phyloP scores from a whole-genome alignment of 2,113 vertebrate genomes.

The Lycaon pictus region DNA sequence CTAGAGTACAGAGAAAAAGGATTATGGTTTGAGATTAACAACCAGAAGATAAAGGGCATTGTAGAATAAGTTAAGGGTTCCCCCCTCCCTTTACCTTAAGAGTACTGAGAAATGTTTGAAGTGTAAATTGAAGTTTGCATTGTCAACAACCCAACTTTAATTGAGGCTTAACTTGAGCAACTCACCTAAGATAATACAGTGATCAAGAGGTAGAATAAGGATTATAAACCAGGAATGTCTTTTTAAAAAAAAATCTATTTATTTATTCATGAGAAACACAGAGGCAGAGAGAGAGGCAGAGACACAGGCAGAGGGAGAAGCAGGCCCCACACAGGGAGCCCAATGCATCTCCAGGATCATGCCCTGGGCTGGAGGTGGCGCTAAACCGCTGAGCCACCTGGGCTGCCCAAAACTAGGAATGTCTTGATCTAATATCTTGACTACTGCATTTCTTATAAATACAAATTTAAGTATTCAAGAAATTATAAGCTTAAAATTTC shows the following conservation, averaged over 20 bases:
- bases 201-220: background rate
- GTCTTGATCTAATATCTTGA: background rate
- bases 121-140: background rate
- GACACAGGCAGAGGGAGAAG: too few species aligned
- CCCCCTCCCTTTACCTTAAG: background rate
- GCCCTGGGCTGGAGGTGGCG: too few species aligned
- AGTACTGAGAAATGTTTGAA: background rate
- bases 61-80: background rate
- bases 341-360: too few species aligned
- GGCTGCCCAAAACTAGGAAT: background rate
- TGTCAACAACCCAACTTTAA: background rate
- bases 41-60: background rate
- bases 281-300: too few species aligned
- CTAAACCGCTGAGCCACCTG: too few species aligned
- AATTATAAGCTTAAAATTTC: conserved; percentile 36
- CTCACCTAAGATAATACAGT: background rate
- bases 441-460: background rate
- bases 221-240: background rate
- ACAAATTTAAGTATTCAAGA: conserved; percentile 14
- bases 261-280: too few species aligned
- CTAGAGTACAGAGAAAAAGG: background rate
- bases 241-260: too few species aligned
- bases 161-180: background rate
- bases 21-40: background rate
- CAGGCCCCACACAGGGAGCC: too few species aligned